Evolutionary conservation across 2,797 vertebrate species (phyloP), one percentile per base, ranked within the genome.

Genomic region (Dipus sagitta): DNA sequence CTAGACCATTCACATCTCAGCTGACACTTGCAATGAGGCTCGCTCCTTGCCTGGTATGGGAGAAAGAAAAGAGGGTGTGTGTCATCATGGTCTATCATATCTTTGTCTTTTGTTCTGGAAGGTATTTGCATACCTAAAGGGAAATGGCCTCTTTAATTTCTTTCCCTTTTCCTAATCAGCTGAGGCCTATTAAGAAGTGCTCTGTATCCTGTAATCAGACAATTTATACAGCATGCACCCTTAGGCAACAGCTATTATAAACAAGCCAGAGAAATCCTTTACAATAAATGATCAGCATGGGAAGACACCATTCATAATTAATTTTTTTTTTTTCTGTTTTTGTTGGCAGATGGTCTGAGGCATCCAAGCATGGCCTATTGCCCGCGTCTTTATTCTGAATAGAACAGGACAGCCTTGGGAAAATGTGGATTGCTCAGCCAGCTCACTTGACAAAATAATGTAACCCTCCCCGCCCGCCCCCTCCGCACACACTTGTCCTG

Each of bases 131-230:
- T 99, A 99, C 99, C 98, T 99, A 99, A 99, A 98, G 98, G 98
- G 98, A 98, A 99, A 99, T 97, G 95, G 97, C 94, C 98, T 98
- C 98, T 99, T 99, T 98, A 98, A 98, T 98, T 98, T 98, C 96
- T 98, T 98, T 97, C 98, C 98, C 99, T 98, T 98, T 96, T 99
- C 97, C 98, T 99, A 99, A 99, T 99, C 99, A 99, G 99, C 98
- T 98, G 97, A 99, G 98, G 98, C 98, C 98, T 98, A 98, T 98
- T 98, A 98, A 98, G 97, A 97, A 98, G 91, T 76, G 70, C 97
- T 98, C 98, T 98, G 99, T 99, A 99, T 99, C 99, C 99, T 99
- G 99, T 99, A 99, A 99, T 99, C 99, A 99, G 98, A 98, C 98
- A 98, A 98, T 99, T 99, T 99, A 98, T 98, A 97, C 97, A 96